Evolutionary conservation across 1,140 invertebrate species (phyloP).

Genomic region (Nephila pilipes): DNA sequence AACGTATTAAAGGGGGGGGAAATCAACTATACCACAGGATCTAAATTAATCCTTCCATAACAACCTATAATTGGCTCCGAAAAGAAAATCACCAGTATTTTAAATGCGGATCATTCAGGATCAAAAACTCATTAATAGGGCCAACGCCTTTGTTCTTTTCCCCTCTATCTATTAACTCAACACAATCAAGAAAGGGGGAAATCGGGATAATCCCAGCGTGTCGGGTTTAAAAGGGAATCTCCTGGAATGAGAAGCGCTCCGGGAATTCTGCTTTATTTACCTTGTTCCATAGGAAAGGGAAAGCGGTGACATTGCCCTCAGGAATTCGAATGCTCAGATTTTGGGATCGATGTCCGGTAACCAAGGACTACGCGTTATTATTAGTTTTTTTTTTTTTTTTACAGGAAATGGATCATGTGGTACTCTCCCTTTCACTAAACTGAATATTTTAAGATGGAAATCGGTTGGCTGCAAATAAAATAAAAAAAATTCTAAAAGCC

Average conservation of each 20-base stretch:
- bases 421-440: neutral
- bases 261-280: conserved; percentile 22
- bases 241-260: neutral
- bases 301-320: conserved; percentile 7
- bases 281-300: neutral
- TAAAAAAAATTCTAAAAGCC: too few relatives aligned
- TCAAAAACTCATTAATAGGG: too few relatives aligned
- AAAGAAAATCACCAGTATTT: too few relatives aligned
- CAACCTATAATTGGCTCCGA: too few relatives aligned
- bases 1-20: too few relatives aligned
- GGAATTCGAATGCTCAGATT: conserved; percentile 19
- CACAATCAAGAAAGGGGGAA: too few relatives aligned
- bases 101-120: too few relatives aligned
- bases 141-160: too few relatives aligned
- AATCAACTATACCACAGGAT: too few relatives aligned
- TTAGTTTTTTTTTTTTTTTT: neutral
- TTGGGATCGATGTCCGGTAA: conserved; percentile 32
- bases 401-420: neutral
- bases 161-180: too few relatives aligned
- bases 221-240: neutral
- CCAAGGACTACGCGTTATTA: conserved; percentile 37
- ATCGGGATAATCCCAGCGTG: neutral
- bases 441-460: neutral
- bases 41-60: too few relatives aligned
- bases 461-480: neutral